These are phyloP conservation scores for Goniozus legneri DNA, from an alignment of 1,140 invertebrate genomes.

Conservation along the genomic window DNA sequence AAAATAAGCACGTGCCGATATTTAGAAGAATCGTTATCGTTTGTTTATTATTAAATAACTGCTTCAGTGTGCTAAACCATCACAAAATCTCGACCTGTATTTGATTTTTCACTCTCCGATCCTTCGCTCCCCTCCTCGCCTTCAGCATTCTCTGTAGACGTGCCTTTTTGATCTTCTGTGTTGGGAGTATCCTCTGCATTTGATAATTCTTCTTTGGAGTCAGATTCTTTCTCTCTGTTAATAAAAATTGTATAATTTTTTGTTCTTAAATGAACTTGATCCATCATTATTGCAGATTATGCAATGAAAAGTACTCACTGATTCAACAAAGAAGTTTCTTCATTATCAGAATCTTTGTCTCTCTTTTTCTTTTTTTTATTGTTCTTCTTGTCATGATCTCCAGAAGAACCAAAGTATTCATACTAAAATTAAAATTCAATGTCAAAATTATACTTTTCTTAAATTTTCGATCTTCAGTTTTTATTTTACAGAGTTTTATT, in stretches of 20 bases:
- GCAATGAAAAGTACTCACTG: constrained; percentile 28
- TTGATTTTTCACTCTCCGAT: constrained; percentile 62
- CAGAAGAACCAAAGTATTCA: constrained; percentile 67
- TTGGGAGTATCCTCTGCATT: constrained; percentile 25
- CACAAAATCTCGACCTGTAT: constrained; percentile 77
- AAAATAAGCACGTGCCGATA: no score
- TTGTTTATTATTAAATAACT: not conserved
- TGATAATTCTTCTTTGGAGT: constrained; percentile 23
- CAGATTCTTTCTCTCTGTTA: constrained; percentile 32
- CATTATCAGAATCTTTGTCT: constrained; percentile 71
- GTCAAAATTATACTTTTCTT: not conserved
- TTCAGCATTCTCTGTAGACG: constrained; percentile 25
- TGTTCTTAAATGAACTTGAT: constrained; percentile 1
- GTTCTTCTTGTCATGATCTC: constrained; percentile 55
- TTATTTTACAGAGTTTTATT: constrained; percentile 3
- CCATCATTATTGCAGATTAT: no score
- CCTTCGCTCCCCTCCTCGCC: constrained; percentile 46
- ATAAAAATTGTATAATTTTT: constrained; percentile 2
- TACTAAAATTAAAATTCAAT: constrained; percentile 57
- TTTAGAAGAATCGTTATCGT: not conserved
- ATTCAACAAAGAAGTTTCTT: constrained; percentile 44
- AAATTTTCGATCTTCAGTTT: constrained; percentile 1
- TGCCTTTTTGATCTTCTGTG: constrained; percentile 23
- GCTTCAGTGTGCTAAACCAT: constrained; percentile 45
- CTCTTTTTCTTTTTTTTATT: constrained; percentile 75